A percentile compares a stretch with the other conserved stretches of the same genome.
Evolutionary conservation across 2,113 vertebrate genomes (phyloP).

Genomic region (Salvelinus sp.): DNA sequence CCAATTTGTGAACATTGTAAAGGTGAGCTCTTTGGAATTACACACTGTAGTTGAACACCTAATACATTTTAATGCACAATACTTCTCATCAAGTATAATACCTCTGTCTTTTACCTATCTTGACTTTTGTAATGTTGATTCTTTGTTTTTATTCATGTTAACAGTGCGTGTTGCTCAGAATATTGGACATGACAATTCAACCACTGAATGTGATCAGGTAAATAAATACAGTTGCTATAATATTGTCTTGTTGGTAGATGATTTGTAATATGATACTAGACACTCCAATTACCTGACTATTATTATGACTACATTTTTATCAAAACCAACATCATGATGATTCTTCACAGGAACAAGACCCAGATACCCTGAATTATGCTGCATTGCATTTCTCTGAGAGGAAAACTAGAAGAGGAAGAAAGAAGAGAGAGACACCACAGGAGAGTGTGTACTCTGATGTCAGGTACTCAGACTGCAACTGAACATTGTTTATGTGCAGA

Average conservation of each 20-base stretch:
- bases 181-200: not conserved
- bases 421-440: too few relatives aligned
- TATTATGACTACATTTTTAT: not conserved
- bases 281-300: not conserved
- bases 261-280: not conserved
- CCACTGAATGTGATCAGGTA: not conserved
- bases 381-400: not conserved
- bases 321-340: not conserved
- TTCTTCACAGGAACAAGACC: not conserved
- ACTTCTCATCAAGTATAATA: not conserved
- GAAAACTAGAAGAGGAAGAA: too few relatives aligned
- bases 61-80: not conserved
- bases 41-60: not conserved
- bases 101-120: too few relatives aligned
- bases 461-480: too few relatives aligned
- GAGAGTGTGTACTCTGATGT: too few relatives aligned
- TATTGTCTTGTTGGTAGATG: not conserved
- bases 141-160: slow-evolving; percentile 22
- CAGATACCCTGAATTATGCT: not conserved
- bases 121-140: not conserved
- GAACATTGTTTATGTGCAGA: too few relatives aligned
- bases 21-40: not conserved
- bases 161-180: not conserved
- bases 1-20: not conserved
- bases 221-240: not conserved